Conservation (phyloP, 2,797 vertebrate genomes). For the Pantherophis vulpinus region DNA sequence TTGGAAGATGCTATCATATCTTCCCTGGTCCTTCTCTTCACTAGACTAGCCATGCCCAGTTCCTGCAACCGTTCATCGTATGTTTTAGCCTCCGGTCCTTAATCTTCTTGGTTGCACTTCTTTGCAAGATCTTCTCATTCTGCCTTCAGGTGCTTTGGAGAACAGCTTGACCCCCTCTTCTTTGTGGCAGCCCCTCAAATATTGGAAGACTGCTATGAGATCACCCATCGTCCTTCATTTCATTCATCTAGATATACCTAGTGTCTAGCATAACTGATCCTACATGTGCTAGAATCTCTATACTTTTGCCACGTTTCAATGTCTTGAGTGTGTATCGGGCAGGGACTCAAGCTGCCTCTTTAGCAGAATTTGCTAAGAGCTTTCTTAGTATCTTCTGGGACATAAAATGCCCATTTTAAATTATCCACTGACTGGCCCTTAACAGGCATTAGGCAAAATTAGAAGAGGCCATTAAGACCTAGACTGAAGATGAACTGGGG, state of each 20-base stretch:
- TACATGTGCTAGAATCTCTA: neutral
- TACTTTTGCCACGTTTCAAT: neutral
- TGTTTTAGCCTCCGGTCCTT: too few species aligned
- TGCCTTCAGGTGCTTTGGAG: too few species aligned
- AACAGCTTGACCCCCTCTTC: neutral
- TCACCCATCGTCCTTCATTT: neutral
- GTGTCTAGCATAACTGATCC: neutral
- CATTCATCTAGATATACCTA: neutral
- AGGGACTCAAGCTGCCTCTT: neutral
- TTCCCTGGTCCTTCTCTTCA: too few species aligned
- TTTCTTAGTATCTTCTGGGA: neutral
- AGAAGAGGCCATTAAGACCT: slow-evolving; percentile 44
- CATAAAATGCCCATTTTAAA: slow-evolving; percentile 36
- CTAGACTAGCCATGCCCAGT: too few species aligned
- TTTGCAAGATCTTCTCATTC: too few species aligned
- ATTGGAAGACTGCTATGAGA: neutral
- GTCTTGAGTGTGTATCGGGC: neutral
- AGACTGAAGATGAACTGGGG: slow-evolving; percentile 25
- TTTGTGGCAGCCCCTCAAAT: neutral
- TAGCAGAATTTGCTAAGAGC: neutral
- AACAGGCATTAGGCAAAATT: slow-evolving; percentile 59
- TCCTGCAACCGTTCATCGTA: too few species aligned
- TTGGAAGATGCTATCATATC: too few species aligned
- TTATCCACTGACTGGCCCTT: slow-evolving; percentile 57
- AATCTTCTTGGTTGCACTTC: too few species aligned